Evolutionary conservation across 2,888 invertebrate species (phyloP), one percentile per base, ranked within the genome.

Genomic region (Apomyelois bistriatella): DNA sequence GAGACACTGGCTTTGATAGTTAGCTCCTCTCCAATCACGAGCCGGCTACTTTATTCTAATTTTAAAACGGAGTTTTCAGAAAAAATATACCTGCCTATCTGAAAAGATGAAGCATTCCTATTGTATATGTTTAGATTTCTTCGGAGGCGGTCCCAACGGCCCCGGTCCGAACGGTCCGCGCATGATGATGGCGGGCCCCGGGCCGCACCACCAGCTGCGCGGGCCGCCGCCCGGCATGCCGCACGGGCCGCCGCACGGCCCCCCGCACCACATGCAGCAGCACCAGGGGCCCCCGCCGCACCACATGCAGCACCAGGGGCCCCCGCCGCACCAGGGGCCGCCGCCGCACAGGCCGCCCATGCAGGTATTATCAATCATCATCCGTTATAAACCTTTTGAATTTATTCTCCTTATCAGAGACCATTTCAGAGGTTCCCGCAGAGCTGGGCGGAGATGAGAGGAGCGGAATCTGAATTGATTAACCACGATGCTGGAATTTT

Each of bases 291-390:
- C 83, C 3, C 85, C 86, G 38, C 85, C 88, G 58, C 84, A 84
- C 49, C 84, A 82, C 56, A 65, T 82, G 76, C 79, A 70, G 53
- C 89, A 88, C 48, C 89, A 91, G 70, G 85, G 92, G 54, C 91
- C 92, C 42, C 91, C 92, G 49, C 92, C 91, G 61, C 90, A 91
- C 68, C 87, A 92, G 55, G 90, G 90, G 0, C 91, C 91, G 0
- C 91, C 91, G 51, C 88, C 89, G 10, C 92, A 92, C 61, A 88
- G 93, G 55, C 93, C 93, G 10, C 93, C 92, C 54, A 93, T 92
- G 93, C 90, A 87, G 79, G 89, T 87, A 38, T 40, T 1, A 16
- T 6, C 17, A 4, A n/a, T 52, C n/a, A n/a, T n/a, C n/a, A n/a
- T n/a, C n/a, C n/a, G n/a, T n/a, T n/a, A n/a, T n/a, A n/a, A n/a